A percentile compares a stretch with the other conserved stretches of the same genome.
Conservation (phyloP, 1,140 invertebrate genomes). For the Penaeus japonicus region DNA sequence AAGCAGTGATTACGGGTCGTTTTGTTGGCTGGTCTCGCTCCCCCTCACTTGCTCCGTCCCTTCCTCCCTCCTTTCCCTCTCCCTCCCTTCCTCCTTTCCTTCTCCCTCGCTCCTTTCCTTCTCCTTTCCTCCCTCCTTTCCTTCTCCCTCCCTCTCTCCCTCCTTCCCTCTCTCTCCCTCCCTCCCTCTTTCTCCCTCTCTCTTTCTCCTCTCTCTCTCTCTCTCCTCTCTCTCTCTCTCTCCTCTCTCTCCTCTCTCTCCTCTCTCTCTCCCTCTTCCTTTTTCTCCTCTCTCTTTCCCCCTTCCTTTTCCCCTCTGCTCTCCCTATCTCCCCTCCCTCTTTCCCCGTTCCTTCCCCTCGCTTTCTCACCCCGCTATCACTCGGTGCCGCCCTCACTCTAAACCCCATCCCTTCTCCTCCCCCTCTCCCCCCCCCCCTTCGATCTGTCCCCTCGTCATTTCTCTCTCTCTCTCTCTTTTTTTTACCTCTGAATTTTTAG, state of each 20-base stretch:
- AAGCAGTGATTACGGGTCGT: constrained; percentile 3
- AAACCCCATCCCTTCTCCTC: not conserved
- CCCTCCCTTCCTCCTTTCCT: not conserved
- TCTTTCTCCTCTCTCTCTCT: not conserved
- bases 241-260: no score
- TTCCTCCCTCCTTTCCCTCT: no score
- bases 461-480: not conserved
- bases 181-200: not conserved
- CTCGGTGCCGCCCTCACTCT: not conserved
- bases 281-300: no score
- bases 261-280: no score
- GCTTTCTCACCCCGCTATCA: not conserved
- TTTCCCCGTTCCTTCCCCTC: no score
- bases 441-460: not conserved
- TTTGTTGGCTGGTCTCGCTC: not conserved
- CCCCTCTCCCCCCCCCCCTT: not conserved
- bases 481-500: not conserved
- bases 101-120: not conserved
- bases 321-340: no score
- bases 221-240: not conserved
- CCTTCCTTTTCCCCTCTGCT: not conserved
- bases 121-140: not conserved
- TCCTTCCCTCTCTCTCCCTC: not conserved
- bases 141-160: not conserved
- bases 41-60: no score